These are phyloP conservation scores for Paraescarpia echinospica DNA, from an alignment of 1,140 invertebrate species.

Conservation along the genomic window DNA sequence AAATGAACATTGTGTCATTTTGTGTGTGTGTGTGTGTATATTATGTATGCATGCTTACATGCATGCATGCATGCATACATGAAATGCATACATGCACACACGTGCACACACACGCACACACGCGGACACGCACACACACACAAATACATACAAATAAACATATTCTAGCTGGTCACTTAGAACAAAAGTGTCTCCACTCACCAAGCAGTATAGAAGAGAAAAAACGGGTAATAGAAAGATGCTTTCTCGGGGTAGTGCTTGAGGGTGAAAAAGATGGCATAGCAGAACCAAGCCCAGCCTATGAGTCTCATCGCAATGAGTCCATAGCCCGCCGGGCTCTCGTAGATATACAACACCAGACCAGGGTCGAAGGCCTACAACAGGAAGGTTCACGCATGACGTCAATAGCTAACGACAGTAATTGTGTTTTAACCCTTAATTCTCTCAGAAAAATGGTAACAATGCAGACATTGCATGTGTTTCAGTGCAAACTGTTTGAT, in stretches of 20 bases:
- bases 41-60: no score
- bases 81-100: no score
- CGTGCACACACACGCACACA: background rate
- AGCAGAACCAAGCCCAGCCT: conserved; percentile 83
- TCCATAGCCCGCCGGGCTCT: conserved; percentile 83
- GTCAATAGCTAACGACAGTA: background rate
- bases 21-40: no score
- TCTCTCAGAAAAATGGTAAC: no score
- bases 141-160: background rate
- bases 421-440: background rate
- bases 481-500: no score
- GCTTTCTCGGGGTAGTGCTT: conserved; percentile 81
- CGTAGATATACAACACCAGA: conserved; percentile 84
- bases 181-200: conserved; percentile 48
- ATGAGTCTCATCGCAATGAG: conserved; percentile 74
- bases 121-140: background rate
- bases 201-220: conserved; percentile 78
- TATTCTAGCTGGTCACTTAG: background rate
- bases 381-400: conserved; percentile 30
- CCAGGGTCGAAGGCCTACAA: conserved; percentile 83
- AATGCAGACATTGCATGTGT: no score
- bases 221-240: conserved; percentile 73
- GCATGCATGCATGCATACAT: no score
- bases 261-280: conserved; percentile 78
- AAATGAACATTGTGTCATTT: no score